Base-by-base conservation (phyloP, 2,888 invertebrate genomes). In the Xylophagus ater region DNA sequence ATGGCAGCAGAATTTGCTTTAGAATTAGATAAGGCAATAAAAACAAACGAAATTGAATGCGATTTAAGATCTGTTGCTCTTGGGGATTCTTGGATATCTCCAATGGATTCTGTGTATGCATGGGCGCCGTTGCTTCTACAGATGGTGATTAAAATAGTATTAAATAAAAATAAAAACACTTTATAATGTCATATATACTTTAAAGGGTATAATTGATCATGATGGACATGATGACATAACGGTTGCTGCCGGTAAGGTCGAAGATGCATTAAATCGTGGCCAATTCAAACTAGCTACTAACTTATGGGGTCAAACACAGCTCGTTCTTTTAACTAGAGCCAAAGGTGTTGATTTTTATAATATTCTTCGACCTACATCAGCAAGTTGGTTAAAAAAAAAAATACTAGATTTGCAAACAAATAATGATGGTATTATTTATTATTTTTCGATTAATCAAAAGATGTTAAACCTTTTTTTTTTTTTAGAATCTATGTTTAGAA, bases 71-170 rank as follows among this genome's bases (percentile, higher is more conserved):
- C 89, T 1, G 74, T 92, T 15, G 82, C 77, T 1, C 70, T 92
- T 59, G 89, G 89, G 2, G 90, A 90, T 60, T 78, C 89, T 0
- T 92, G 90, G 90, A 84, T 90, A 45, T 82, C 83, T 2, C 88
- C 90, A 0, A 73, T 88, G 35, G 88, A 90, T 56, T 80, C 82
- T 0, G 83, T 86, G 0, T 62, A 82, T 21, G 78, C 82, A 0
- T 92, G 89, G 89, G 87, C 79, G 1, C 82, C 82, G 0, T 77
- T 79, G 51, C 69, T 92, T 7, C 69, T 82, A 18, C 72, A 78
- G 12, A 76, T 81, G 53, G 81, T 80, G 64, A 67, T n/a, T n/a
- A n/a, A n/a, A n/a, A n/a, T 50, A 40, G 45, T 13, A 24, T 25
- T 28, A 19, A 12, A 24, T 24, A 5, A 33, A n/a, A n/a, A n/a